Evolutionary conservation across 2,797 vertebrate species (phyloP).

Genomic region (Falco novaeseelandiae): DNA sequence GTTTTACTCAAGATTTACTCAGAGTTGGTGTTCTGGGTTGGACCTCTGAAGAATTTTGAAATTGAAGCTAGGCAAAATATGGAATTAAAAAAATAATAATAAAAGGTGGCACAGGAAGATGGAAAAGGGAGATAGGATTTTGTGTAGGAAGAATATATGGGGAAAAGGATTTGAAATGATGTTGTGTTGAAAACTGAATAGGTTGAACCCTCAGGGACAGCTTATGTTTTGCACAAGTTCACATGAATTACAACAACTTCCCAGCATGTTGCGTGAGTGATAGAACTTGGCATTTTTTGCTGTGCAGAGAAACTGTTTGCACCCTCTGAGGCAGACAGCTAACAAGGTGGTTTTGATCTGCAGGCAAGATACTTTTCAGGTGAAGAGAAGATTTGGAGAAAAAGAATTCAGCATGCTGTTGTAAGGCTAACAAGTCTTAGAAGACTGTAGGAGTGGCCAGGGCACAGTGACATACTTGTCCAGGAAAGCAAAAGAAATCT

Average conservation of each 20-base stretch:
- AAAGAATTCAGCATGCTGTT: neutral
- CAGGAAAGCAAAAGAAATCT: neutral
- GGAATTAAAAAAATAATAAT: neutral
- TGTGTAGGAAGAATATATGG: neutral
- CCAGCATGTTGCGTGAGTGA: neutral
- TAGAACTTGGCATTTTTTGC: conserved; percentile 15
- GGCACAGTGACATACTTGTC: neutral
- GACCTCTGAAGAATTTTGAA: neutral
- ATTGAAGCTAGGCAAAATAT: neutral
- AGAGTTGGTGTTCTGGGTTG: neutral
- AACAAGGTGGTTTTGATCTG: neutral
- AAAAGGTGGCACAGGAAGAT: neutral
- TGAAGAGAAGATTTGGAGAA: neutral
- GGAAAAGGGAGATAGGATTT: neutral
- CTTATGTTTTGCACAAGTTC: conserved; percentile 40
- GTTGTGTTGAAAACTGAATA: conserved; percentile 13
- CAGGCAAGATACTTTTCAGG: neutral
- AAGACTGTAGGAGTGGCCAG: neutral
- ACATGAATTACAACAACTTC: conserved; percentile 17
- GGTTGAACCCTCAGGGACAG: conserved; percentile 36
- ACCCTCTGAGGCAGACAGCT: neutral
- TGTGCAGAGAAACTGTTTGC: neutral
- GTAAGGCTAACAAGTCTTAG: neutral
- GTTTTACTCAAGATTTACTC: neutral
- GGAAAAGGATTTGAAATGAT: neutral